Conservation (phyloP, 1,140 invertebrate species). For the Aradophagus sp. region DNA sequence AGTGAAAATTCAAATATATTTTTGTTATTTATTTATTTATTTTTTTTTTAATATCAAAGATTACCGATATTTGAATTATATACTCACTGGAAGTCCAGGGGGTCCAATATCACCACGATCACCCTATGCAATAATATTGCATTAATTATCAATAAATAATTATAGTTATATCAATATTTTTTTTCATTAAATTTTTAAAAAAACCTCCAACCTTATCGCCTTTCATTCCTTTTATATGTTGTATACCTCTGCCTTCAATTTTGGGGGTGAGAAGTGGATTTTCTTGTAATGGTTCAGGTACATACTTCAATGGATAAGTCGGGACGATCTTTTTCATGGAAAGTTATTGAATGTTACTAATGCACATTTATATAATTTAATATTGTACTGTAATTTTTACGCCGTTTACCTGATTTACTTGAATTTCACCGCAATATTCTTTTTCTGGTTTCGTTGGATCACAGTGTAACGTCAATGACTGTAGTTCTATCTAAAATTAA, state of each 20-base stretch:
- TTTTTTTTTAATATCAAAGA: too few relatives aligned
- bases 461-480: slow-evolving; percentile 87
- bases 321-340: slow-evolving; percentile 11
- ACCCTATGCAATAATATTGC: slow-evolving; percentile 13
- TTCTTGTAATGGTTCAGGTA: slow-evolving; percentile 4
- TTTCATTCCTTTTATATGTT: slow-evolving; percentile 2
- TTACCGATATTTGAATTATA: too few relatives aligned
- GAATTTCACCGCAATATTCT: slow-evolving; percentile 83
- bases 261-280: slow-evolving; percentile 2
- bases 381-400: slow-evolving; percentile 1
- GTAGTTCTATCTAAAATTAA: slow-evolving; percentile 81
- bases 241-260: neutral
- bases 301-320: neutral
- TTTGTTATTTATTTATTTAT: neutral
- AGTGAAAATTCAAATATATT: slow-evolving; percentile 10
- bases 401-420: slow-evolving; percentile 70
- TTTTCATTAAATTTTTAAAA: slow-evolving; percentile 1
- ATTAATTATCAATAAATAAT: slow-evolving; percentile 1
- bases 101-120: slow-evolving; percentile 54
- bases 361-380: slow-evolving; percentile 1
- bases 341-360: neutral
- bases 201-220: slow-evolving; percentile 13
- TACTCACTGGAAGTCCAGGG: slow-evolving; percentile 52
- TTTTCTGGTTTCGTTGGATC: slow-evolving; percentile 82
- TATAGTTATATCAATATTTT: neutral